Conservation (phyloP, 2,888 invertebrate species). For the Andrena haemorrhoa region DNA sequence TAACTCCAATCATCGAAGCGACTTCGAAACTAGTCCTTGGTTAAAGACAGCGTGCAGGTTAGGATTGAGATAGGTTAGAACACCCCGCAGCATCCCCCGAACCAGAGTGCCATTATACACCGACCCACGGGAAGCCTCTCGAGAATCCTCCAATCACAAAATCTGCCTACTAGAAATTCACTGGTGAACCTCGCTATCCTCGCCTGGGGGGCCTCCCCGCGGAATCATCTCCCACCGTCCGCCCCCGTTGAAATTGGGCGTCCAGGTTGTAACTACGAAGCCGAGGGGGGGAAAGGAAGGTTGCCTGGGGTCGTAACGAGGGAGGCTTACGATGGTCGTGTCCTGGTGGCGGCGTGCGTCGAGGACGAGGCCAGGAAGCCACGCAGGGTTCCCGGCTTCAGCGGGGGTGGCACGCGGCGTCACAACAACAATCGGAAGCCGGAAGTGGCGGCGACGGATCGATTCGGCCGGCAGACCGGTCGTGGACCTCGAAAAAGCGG, state of each 20-base stretch:
- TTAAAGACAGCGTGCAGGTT: not conserved
- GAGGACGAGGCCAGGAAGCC: slow-evolving; percentile 35
- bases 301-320: slow-evolving; percentile 42
- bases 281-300: not conserved
- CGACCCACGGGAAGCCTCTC: not conserved
- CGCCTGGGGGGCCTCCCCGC: not conserved
- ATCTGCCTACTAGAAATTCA: not conserved
- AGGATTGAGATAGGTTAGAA: slow-evolving; percentile 30
- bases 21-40: not conserved
- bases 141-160: not conserved
- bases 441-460: slow-evolving; percentile 73
- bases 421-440: slow-evolving; percentile 78
- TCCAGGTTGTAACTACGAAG: not conserved
- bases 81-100: slow-evolving; percentile 1
- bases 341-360: slow-evolving; percentile 15
- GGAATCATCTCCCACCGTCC: not conserved
- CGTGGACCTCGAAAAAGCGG: slow-evolving; percentile 77
- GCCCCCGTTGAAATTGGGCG: not conserved
- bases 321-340: slow-evolving; percentile 39
- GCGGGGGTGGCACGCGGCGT: slow-evolving; percentile 67
- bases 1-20: not conserved
- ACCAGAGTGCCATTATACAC: too few relatives aligned
- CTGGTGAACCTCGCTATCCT: not conserved
- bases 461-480: slow-evolving; percentile 70
- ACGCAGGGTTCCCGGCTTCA: slow-evolving; percentile 38